Evolutionary conservation across 2,797 vertebrate genomes (phyloP).

Genomic region (Microcaecilia unicolor): DNA sequence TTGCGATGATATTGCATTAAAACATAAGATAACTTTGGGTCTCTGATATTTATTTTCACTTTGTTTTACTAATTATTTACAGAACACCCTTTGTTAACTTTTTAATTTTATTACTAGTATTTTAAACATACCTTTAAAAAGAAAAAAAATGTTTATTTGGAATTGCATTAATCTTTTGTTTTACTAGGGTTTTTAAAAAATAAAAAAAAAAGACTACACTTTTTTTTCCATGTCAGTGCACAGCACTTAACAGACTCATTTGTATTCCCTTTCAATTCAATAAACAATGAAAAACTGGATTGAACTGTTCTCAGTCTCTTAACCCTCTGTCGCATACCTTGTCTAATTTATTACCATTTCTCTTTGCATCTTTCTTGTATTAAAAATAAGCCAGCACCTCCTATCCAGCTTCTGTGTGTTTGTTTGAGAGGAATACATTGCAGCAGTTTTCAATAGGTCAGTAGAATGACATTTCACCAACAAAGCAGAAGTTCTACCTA

Average conservation of each 20-base stretch:
- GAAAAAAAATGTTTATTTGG: conserved; percentile 33
- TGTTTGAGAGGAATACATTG: too few relatives aligned
- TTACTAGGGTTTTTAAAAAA: conserved; percentile 55
- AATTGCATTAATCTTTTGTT: conserved; percentile 56
- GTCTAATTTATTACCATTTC: too few relatives aligned
- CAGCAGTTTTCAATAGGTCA: too few relatives aligned
- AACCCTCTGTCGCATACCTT: conserved; percentile 25
- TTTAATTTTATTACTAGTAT: conserved; percentile 65
- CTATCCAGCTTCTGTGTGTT: too few relatives aligned
- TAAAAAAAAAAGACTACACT: conserved; percentile 60
- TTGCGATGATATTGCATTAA: conserved; percentile 96
- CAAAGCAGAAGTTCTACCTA: too few relatives aligned
- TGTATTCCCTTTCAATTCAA: conserved; percentile 65
- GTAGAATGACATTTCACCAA: too few relatives aligned
- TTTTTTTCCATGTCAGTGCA: conserved; percentile 57
- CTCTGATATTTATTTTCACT: conserved; percentile 73
- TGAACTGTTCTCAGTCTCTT: conserved; percentile 39
- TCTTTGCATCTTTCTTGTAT: too few relatives aligned
- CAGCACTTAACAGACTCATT: conserved; percentile 59
- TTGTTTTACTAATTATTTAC: conserved; percentile 69
- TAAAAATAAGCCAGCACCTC: too few relatives aligned
- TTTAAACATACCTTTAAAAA: conserved; percentile 54
- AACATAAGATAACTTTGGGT: conserved; percentile 88
- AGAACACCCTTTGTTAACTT: conserved; percentile 52
- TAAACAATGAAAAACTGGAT: conserved; percentile 64